Base-by-base conservation (phyloP, 2,113 vertebrate genomes). In the Bubo blakistoni region DNA sequence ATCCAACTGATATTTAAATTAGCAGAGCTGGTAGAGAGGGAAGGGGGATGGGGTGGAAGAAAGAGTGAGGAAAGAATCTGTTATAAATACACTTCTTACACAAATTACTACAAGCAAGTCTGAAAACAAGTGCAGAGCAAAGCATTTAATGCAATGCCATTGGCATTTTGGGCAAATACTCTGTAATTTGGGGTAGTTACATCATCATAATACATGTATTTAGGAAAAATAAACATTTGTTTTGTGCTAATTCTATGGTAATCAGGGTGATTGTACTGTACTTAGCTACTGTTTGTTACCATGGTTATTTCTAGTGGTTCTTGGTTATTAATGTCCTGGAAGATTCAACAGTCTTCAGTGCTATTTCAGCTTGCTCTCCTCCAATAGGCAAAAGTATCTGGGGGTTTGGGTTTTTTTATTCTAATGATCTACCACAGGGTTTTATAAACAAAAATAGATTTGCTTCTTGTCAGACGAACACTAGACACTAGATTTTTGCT, bases 191-290 rank as follows among this genome's bases (percentile, higher is more conserved):
- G 86, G 85, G 57, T 92, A 97, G 94, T 95, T 98, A 88, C 97
- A 94, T 96, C 84, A 80, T 93, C 58, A 97, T 98, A 97, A 98
- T 97, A 81, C 92, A 89, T 2, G 71, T 96, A 96, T 97, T 98
- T 97, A 98, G 96, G 90, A 97, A 97, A 97, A 98, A 98, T 98
- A 98, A 98, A 98, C 98, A 98, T 98, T 98, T 98, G 97, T 98
- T 98, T 98, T 98, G 98, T 98, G 96, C 76, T 98, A 98, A 98
- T 98, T 98, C 98, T 97, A 95, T 98, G 96, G 97, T 98, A 98
- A 98, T 98, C 98, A 98, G 97, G 93, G 96, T 97, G 97, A 98
- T 98, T 98, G 97, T 98, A 97, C 97, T 98, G 97, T 97, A 98
- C 96, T 97, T 97, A 96, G 92, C 95, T 93, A 81, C 96, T 97